Evolutionary conservation across 2,888 invertebrate species (phyloP), one percentile per base, ranked within the genome.

Genomic region (Caenorhabditis uteleia): DNA sequence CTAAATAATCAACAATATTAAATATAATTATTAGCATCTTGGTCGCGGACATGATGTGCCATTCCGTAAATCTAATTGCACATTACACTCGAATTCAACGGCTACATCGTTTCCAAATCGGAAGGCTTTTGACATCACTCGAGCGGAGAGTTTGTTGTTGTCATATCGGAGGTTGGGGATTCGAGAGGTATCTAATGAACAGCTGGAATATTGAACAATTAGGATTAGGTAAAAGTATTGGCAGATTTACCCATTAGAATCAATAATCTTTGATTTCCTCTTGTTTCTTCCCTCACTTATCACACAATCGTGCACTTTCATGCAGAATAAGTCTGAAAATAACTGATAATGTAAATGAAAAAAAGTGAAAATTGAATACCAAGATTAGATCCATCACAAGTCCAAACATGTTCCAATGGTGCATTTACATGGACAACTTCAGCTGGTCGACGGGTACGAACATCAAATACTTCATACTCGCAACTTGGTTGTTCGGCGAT

Each of bases 111-210:
- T 78, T 29, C 79, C 80, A 49, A 82, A 82, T 48, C 80, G 80
- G 70, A 82, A 82, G 3, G 82, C 82, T 61, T 82, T 80, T 6
- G 80, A 79, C 61, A 83, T 79, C 39, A 82, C 77, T 40, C 75
- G 73, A 6, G 80, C 82, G 36, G 70, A 65, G 23, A 83, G 61
- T 21, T 68, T 58, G 14, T 69, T 68, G 14, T 75, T 73, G 2
- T 75, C 75, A 60, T 82, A 82, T 47, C 78, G 76, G 18, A 82
- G 55, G 44, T 81, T 78, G 44, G 77, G 75, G 26, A 82, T 64
- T 16, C 83, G 62, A 38, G 73, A 75, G 23, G 78, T 76, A 57
- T 82, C 82, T 27, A 78, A 55, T 10, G 82, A 77, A 46, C 82
- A 82, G 14, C 77, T 78, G 56, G 48, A 62, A 40, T n/a, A 16